Base-by-base conservation (phyloP, 2,888 invertebrate species). In the Spatulosminthurus flaviceps region DNA sequence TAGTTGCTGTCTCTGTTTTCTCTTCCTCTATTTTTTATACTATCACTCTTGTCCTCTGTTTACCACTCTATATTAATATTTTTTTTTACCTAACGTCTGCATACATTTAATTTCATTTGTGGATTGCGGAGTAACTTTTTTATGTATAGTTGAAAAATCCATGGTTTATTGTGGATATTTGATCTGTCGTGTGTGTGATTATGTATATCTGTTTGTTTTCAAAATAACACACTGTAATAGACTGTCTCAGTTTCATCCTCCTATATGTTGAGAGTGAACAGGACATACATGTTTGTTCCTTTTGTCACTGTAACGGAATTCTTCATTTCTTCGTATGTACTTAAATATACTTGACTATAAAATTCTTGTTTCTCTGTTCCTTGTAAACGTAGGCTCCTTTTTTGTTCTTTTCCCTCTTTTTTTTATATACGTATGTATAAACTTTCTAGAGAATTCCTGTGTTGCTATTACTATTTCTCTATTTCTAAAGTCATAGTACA, bases 1-100 rank as follows among this genome's bases (percentile, higher is more conserved):
- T 77, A 70, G 41, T 70, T 74, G 42, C 76, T 64, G 42, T n/a
- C 66, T 67, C 24, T 61, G 34, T 24, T 28, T n/a, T n/a, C n/a
- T n/a, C 64, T 64, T 64, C 26, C 22, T 64, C 64, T 64, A 9
- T 64, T 64, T 9, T 9, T 64, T 60, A 4, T 21, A 60, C 16
- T 64, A 1, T 64, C 5, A 22, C 9, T 9, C 34, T 34, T n/a
- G 26, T 34, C 29, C 41, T 21, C n/a, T 41, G n/a, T 70, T 5
- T 34, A 24, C 19, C 1, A 34, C 11, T 9, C 26, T 64, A n/a
- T n/a, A 24, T 22, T 64, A 22, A 64, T 64, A 26, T 64, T 16
- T 64, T 26, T n/a, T n/a, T n/a, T n/a, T n/a, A n/a, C n/a, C n/a
- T n/a, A n/a, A 24, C 51, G 51, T 51, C 19, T 60, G 73, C 61